Evolutionary conservation across 2,888 invertebrate species (phyloP), one percentile per base, ranked within the genome.

Genomic region (Agrotis ipsilon): DNA sequence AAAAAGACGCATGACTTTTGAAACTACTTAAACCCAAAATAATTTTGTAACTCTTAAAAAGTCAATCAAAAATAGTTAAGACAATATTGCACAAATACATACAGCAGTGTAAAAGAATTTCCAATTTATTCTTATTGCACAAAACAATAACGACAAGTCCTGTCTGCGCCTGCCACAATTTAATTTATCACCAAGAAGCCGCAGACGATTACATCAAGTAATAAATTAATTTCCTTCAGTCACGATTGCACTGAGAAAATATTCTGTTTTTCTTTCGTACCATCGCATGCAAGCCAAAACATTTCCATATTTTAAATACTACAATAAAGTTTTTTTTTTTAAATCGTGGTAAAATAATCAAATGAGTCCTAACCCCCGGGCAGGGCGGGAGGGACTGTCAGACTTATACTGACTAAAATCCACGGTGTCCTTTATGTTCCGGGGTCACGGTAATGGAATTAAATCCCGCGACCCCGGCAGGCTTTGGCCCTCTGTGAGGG

Each of bases 301-400:
- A 71, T 78, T 74, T 68, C 66, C 74, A 81, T 80, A 68, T 58
- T 76, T 63, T 39, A 66, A 80, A 68, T 73, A 70, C n/a, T n/a
- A n/a, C n/a, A n/a, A n/a, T n/a, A n/a, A n/a, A n/a, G n/a, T n/a
- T n/a, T n/a, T n/a, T n/a, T n/a, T n/a, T n/a, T n/a, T n/a, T n/a
- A n/a, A n/a, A n/a, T n/a, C n/a, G n/a, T n/a, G n/a, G n/a, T n/a
- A n/a, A n/a, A n/a, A n/a, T n/a, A n/a, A n/a, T n/a, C n/a, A n/a
- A n/a, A n/a, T n/a, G n/a, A n/a, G n/a, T n/a, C n/a, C n/a, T n/a
- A n/a, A n/a, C n/a, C n/a, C n/a, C n/a, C n/a, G n/a, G n/a, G n/a
- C n/a, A n/a, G n/a, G n/a, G n/a, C n/a, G n/a, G n/a, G n/a, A n/a
- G n/a, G n/a, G n/a, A n/a, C n/a, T n/a, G n/a, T n/a, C n/a, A n/a